A percentile compares a stretch with the other conserved stretches of the same genome.
Evolutionary conservation across 2,888 invertebrate genomes (phyloP).

Genomic region (Heliconius sara): DNA sequence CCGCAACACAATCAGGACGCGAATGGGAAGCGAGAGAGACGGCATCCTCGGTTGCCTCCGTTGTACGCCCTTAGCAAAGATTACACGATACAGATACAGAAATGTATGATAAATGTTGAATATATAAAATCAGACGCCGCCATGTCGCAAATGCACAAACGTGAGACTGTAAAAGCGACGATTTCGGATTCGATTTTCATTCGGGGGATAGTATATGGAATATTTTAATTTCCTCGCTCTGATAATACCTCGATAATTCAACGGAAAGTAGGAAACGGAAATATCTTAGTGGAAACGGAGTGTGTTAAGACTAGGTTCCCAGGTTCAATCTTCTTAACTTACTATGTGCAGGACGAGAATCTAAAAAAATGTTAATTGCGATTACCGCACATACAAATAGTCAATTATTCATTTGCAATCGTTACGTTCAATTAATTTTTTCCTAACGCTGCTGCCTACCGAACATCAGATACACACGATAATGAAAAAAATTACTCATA

Average conservation of each 20-base stretch:
- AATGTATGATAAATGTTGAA: background rate
- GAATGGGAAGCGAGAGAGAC: slow-evolving; percentile 35
- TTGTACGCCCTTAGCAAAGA: slow-evolving; percentile 44
- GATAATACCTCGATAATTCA: background rate
- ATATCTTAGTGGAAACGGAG: background rate
- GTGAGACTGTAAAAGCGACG: too few species aligned
- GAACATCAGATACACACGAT: background rate
- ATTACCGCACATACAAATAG: too few species aligned
- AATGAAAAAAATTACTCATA: background rate
- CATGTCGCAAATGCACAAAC: too few species aligned
- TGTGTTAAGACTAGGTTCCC: background rate
- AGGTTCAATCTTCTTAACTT: background rate
- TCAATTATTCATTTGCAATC: too few species aligned
- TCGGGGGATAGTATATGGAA: too few species aligned
- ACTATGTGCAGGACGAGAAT: rapidly evolving
- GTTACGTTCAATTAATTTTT: too few species aligned
- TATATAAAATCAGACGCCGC: background rate
- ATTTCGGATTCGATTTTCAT: too few species aligned
- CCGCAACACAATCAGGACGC: slow-evolving; percentile 39
- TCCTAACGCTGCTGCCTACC: background rate
- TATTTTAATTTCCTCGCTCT: too few species aligned
- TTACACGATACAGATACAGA: slow-evolving; percentile 19
- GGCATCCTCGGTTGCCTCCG: slow-evolving; percentile 37
- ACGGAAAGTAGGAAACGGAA: background rate
- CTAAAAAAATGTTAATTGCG: background rate